phyloP scores from a whole-genome alignment of 2,888 invertebrate species.

The Trachelus troglodyta region DNA sequence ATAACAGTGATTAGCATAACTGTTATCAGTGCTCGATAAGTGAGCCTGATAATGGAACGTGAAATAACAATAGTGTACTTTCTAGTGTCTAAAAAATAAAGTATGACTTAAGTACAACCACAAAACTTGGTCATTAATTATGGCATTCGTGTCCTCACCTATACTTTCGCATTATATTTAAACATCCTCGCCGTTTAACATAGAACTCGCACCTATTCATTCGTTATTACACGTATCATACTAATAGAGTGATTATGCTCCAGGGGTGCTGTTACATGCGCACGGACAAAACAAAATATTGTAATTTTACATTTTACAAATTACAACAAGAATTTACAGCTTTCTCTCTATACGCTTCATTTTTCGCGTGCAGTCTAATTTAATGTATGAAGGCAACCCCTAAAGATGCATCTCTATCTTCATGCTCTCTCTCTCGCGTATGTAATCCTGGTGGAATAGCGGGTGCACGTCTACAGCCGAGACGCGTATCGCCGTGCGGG shows the following conservation, averaged over 20 bases:
- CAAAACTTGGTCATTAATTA: constrained; percentile 64
- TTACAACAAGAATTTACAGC: not conserved
- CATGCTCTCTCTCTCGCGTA: constrained; percentile 7
- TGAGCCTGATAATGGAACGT: constrained; percentile 44
- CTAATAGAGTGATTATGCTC: not conserved
- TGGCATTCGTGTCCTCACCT: constrained; percentile 61
- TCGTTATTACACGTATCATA: not conserved
- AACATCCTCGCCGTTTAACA: not conserved
- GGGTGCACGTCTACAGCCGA: too few species aligned
- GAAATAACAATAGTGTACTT: constrained; percentile 28
- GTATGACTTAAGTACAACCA: constrained; percentile 67
- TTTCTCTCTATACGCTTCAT: not conserved
- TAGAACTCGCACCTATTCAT: not conserved
- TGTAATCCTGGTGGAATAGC: not conserved
- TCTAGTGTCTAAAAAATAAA: constrained; percentile 45
- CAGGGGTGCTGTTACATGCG: not conserved
- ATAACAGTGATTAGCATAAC: constrained; percentile 1
- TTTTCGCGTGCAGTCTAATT: not conserved
- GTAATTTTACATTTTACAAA: not conserved
- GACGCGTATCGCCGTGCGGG: too few species aligned
- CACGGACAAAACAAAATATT: not conserved
- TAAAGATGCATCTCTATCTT: not conserved
- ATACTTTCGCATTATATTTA: constrained; percentile 8
- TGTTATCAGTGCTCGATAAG: constrained; percentile 23
- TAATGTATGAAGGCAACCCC: not conserved